Base-by-base conservation (phyloP, 2,113 vertebrate genomes). In the Thalassarche chlororhynchos region DNA sequence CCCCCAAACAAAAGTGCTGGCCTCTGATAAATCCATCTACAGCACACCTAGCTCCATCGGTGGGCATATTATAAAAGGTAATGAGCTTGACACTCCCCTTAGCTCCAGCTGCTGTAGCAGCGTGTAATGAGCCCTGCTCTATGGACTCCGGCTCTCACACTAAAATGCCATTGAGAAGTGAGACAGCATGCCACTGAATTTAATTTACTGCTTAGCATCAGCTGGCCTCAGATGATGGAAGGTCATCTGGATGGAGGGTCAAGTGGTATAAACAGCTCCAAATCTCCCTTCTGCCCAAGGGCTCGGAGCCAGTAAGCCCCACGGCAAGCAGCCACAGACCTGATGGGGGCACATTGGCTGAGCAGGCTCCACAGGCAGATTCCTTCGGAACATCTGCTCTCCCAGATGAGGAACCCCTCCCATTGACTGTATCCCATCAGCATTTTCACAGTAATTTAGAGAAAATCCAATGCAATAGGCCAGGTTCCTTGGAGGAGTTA, bases 191-290 rank as follows among this genome's bases (percentile, higher is more conserved):
- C 60, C 76, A 7, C 93, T 90, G 97, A 95, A 95, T 96, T 94
- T 94, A 96, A 97, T 97, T 97, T 95, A 97, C 89, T 94, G 87
- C 94, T 96, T 97, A 93, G 87, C 85, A 93, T 95, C 94, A 97
- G 93, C 89, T 94, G 95, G 93, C 93, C 93, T 91, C 93, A 93
- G 91, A 89, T 90, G 94, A 95, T 89, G 84, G 93, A 93, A 94
- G 95, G 93, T 96, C 95, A 94, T 95, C 51, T 74, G 71, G 66
- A 95, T 78, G 89, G 96, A 96, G 97, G 93, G 94, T 97, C 84
- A 95, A 97, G 93, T 91, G 84, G 91, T 93, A 94, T 95, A 94
- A 97, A 85, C 62, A 60, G 87, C 87, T 91, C 89, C 95, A 96
- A 96, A 96, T 96, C 93, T 83, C 87, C 89, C 68, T 94, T 79